These are phyloP conservation scores for Watersipora subatra DNA, from an alignment of 1,140 invertebrate genomes.

Conservation along the genomic window DNA sequence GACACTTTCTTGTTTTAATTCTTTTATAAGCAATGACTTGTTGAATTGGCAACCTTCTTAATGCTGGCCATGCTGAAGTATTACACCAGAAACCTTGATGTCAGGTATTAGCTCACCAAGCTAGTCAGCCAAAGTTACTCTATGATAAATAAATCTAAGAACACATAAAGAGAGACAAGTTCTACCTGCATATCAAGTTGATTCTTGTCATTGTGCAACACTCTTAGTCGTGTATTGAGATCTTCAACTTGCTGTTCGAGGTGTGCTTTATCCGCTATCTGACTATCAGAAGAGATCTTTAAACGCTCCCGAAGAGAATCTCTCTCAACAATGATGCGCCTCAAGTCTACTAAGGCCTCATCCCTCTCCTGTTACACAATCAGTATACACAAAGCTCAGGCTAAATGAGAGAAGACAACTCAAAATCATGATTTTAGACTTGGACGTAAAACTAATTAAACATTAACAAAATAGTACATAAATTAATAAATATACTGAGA, in stretches of 20 bases:
- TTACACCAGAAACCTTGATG: too few species aligned
- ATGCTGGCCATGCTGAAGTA: too few species aligned
- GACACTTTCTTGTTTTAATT: too few species aligned
- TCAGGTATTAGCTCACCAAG: too few species aligned
- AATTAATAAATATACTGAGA: too few species aligned
- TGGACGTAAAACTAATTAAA: neutral
- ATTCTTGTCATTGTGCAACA: neutral
- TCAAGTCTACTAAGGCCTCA: slow-evolving; percentile 30
- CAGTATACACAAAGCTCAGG: neutral
- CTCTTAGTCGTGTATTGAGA: neutral
- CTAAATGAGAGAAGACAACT: neutral
- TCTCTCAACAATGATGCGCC: slow-evolving; percentile 32
- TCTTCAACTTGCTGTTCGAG: slow-evolving; percentile 38
- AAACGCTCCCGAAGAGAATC: slow-evolving; percentile 36
- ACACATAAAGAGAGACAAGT: too few species aligned
- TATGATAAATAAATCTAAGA: too few species aligned
- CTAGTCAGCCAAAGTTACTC: too few species aligned
- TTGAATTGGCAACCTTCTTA: too few species aligned
- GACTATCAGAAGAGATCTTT: slow-evolving; percentile 42
- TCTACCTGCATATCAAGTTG: neutral
- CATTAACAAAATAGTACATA: too few species aligned
- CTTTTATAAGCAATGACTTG: too few species aligned
- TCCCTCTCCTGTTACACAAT: neutral
- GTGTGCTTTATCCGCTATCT: slow-evolving; percentile 39
- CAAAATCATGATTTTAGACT: neutral